Conservation (phyloP, 2,888 invertebrate species). For the Mimumesa dahlbomi region DNA sequence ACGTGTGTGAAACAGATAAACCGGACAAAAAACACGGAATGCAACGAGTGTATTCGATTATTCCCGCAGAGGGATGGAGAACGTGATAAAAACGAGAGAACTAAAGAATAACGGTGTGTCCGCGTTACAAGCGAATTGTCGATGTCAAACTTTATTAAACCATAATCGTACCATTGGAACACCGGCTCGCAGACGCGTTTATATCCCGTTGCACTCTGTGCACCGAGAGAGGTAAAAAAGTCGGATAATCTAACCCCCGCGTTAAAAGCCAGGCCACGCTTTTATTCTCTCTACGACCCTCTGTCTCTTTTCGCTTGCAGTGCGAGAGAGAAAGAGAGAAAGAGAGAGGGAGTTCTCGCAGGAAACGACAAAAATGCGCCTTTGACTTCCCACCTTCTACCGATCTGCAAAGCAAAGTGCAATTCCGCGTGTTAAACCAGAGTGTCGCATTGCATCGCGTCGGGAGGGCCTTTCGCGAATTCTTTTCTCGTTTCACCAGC, state of each 20-base stretch:
- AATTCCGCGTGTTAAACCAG: conserved; percentile 50
- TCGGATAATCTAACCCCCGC: conserved; percentile 27
- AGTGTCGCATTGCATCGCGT: conserved; percentile 24
- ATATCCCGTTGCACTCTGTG: conserved; percentile 4
- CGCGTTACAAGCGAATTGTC: conserved; percentile 8
- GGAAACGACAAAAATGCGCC: conserved; percentile 43
- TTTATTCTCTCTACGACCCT: not conserved
- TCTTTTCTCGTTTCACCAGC: not conserved
- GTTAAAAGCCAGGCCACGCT: conserved; percentile 30
- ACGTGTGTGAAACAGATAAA: no score
- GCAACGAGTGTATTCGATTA: not conserved
- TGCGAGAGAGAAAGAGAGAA: no score
- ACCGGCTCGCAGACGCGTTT: conserved; percentile 11
- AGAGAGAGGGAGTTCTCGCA: no score
- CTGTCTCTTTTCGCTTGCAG: not conserved
- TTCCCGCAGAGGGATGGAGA: not conserved
- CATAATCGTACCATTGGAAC: conserved; percentile 9
- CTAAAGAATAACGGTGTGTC: not conserved
- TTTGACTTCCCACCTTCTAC: conserved; percentile 29
- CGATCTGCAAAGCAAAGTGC: conserved; percentile 41
- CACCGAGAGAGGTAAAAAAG: not conserved
- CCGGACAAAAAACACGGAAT: not conserved
- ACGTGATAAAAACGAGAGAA: not conserved
- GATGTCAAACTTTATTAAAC: conserved; percentile 17
- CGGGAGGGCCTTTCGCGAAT: not conserved